Base-by-base conservation (phyloP, 1,140 invertebrate species). In the Formica exsecta region DNA sequence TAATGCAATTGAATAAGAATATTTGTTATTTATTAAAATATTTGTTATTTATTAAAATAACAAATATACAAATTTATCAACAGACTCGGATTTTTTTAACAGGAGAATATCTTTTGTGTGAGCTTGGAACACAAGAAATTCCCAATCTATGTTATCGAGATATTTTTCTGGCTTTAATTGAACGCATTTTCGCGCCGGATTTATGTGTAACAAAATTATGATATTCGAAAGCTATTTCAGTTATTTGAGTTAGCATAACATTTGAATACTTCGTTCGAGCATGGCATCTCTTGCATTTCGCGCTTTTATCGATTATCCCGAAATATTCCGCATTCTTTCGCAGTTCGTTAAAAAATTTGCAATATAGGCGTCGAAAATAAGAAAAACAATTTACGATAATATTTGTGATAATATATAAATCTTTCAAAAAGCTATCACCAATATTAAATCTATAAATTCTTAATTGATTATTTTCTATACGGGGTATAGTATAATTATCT, bases 191-290 rank as follows among this genome's bases (percentile, higher is more conserved):
- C 38, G 64, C 64, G 41, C 25, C 38, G 48, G 22, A 84, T 57
- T 84, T 22, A 51, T 61, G 22, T 64, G 3, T 19, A 48, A 62
- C 36, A 61, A 87, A 86, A 87, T 84, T n/a, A 44, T 66, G n/a
- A 84, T 74, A 66, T 75, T 75, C 41, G 22, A 29, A 29, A 19
- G 84, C 41, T 9, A 22, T 84, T 87, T 75, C 36, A 75, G 29
- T 84, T 87, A 84, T 86, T 65, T 48, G 38, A 68, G 22, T 13
- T 25, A 54, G 38, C 2, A 59, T 29, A 38, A 19, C 51, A 41
- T 22, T 87, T 74, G 81, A 84, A 84, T 87, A 68, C 41, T 74
- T 66, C 79, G 51, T 74, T 83, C 3, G 6, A 64, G 38, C 59
- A 11, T 57, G 48, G 51, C 22, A 38, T 54, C 22, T 38, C 8